Conservation (phyloP, 2,113 vertebrate species). For the Shinisaurus crocodilurus region DNA sequence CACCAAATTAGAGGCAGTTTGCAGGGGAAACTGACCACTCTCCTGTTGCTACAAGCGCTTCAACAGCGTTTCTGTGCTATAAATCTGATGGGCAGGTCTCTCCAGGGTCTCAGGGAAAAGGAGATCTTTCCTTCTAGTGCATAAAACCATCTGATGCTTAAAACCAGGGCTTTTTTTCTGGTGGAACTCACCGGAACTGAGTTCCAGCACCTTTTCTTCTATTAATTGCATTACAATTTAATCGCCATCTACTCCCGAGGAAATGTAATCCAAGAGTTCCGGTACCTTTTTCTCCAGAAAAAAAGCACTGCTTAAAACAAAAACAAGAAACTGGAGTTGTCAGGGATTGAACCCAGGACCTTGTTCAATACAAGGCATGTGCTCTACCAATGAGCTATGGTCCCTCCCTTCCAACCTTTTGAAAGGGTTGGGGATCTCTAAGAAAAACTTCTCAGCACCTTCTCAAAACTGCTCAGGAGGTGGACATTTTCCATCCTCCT, state of each 20-base stretch:
- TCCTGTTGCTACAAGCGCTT: background rate
- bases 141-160: background rate
- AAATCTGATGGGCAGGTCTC: too few species aligned
- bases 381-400: background rate
- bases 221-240: too few species aligned
- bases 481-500: too few species aligned
- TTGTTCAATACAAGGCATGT: background rate
- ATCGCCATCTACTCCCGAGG: too few species aligned
- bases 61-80: background rate
- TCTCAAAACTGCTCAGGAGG: background rate
- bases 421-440: background rate
- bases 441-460: background rate
- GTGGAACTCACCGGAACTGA: too few species aligned
- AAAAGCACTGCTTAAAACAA: too few species aligned
- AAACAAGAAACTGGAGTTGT: background rate
- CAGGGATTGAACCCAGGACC: background rate
- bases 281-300: too few species aligned
- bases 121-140: background rate
- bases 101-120: too few species aligned
- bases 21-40: background rate
- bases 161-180: background rate
- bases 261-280: too few species aligned
- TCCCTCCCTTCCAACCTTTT: background rate
- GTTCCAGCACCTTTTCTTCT: too few species aligned
- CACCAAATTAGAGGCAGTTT: background rate